Base-by-base conservation (phyloP, 1,140 invertebrate genomes). In the Coenobita brevimanus region DNA sequence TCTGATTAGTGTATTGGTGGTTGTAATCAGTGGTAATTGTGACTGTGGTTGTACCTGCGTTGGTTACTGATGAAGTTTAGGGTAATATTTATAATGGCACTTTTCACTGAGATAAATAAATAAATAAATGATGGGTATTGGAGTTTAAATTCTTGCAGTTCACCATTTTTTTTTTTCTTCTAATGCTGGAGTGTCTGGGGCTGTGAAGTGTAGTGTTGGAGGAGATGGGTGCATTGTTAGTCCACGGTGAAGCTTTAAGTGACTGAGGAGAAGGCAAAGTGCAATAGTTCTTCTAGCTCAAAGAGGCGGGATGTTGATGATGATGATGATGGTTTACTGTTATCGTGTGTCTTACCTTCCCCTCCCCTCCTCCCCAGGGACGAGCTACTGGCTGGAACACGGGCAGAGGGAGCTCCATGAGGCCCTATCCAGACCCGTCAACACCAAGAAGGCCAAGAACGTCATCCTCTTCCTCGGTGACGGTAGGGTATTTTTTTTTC, bases 381-480 rank as follows among this genome's bases (percentile, higher is more conserved):
- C 33, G 6, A 43, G 38, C 0, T 85, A 27, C 54, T 85, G 82
- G 82, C 3, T 60, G 46, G 57, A 85, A 6, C 71, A 54, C 21
- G 82, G 67, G 17, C 13, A 27, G n/a, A 30, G 50, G 27, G 82
- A 85, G 30, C 36, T 85, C 2, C 6, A 76, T 3, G 82, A 85
- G 41, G 82, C 82, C 1, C 54, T 85, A 24, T 33, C 38, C 0
- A 43, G 75, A 24, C 50, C 82, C 13, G 50, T 15, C 13, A 17
- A 43, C 57, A 85, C 54, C 33, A 85, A 75, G 13, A 36, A 46
- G 10, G 82, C 82, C 54, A 85, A 85, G 73, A 85, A 85, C 24
- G 82, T 85, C 54, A 85, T 85, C n/a, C 71, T 85, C 36, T 85
- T 85, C 71, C 71, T 85, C 33, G 82, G 82, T 27, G 82, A 85